Percentiles rank a stretch among this genome's conserved stretches.
Conservation (phyloP, 2,797 vertebrate species). For the Dallia pectoralis region DNA sequence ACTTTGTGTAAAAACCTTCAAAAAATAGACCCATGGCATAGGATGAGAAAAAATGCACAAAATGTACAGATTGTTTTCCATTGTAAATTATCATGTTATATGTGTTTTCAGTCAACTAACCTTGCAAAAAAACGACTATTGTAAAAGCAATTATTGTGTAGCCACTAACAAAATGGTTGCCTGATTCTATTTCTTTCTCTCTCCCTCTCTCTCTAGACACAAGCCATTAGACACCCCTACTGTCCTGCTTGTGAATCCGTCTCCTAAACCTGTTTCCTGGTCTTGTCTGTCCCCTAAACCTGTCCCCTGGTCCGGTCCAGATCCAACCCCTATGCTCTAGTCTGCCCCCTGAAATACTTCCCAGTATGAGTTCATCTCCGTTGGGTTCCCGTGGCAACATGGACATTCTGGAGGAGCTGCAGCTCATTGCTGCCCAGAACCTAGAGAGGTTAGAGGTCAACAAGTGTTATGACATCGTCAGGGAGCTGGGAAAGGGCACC, state of each 20-base stretch:
- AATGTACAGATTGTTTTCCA: too few species aligned
- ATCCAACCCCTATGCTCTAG: background rate
- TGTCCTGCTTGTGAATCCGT: conserved; percentile 26
- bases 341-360: conserved; percentile 23
- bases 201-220: conserved; percentile 35
- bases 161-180: background rate
- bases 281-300: background rate
- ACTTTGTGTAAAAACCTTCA: too few species aligned
- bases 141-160: background rate
- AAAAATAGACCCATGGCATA: too few species aligned
- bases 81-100: too few species aligned
- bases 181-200: conserved; percentile 8
- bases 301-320: background rate
- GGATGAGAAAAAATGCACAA: too few species aligned
- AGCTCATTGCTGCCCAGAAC: conserved; percentile 81
- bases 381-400: conserved; percentile 69
- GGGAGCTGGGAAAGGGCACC: conserved; percentile 83
- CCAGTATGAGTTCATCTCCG: conserved; percentile 76
- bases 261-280: background rate
- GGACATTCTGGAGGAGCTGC: conserved; percentile 82
- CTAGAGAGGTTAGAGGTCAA: conserved; percentile 80
- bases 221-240: conserved; percentile 42
- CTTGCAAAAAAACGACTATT: too few species aligned
- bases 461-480: conserved; percentile 82
- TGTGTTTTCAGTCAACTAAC: too few species aligned